Base-by-base conservation (phyloP, 2,113 vertebrate species). In the Ivindomyrus marchei region DNA sequence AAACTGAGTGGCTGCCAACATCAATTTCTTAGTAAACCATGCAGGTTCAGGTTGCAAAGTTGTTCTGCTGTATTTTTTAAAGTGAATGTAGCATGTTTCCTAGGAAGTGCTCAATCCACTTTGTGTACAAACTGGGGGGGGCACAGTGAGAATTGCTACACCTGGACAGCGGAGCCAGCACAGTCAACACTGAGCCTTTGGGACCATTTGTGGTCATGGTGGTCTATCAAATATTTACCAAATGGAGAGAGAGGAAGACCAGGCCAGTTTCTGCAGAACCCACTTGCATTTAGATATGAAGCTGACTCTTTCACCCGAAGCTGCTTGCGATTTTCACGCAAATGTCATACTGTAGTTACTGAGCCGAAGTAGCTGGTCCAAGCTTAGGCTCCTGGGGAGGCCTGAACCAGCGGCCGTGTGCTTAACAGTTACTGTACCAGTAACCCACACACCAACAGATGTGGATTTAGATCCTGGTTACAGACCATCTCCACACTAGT, bases 161-260 rank as follows among this genome's bases (percentile, higher is more conserved):
- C 58, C 62, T n/a, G n/a, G 58, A 46, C 88, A 45, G 42, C 3
- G n/a, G 58, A n/a, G 53, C 36, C 36, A 42, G 45, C 62, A 77
- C 39, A 36, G 17, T 45, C 88, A 88, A 47, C 27, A 27, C 58
- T 3, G 62, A 31, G 17, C 11, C 62, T 7, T 24, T 46, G 88
- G 62, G 88, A 74, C 62, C 39, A 74, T 88, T 46, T 62, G 27
- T 46, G 62, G 88, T 88, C 62, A 88, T n/a, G n/a, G 13, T 11
- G n/a, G 62, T 24, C 21, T 58, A 49, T 88, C 3, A 88, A 74
- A 47, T 74, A 74, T 88, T 88, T 45, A 77, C 62, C 45, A 77
- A 13, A 46, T 2, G 24, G 7, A 27, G 88, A 46, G 17, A 24
- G 19, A 24, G 83, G 27, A 74, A 36, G 66, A n/a, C 27, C 66